These are phyloP conservation scores for Neoniphon sammara DNA, from an alignment of 2,797 vertebrate genomes.

Conservation along the genomic window DNA sequence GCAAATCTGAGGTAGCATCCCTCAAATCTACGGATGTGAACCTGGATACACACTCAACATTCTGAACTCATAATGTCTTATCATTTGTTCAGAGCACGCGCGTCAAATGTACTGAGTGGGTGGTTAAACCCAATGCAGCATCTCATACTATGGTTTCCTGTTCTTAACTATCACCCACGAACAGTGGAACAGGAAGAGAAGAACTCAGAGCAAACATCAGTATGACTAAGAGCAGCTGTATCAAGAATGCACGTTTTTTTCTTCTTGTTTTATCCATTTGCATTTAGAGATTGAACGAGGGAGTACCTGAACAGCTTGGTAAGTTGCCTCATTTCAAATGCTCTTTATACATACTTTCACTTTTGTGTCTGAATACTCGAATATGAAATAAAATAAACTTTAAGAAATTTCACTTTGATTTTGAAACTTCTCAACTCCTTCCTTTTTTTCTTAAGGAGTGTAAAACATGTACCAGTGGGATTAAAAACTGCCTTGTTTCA, in stretches of 20 bases:
- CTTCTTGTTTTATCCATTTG: background rate
- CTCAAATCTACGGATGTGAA: no score
- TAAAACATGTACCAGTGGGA: no score
- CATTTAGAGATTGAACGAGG: background rate
- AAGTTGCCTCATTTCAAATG: slow-evolving; percentile 13
- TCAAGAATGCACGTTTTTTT: background rate
- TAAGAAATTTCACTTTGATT: no score
- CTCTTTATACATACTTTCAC: background rate
- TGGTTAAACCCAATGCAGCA: background rate
- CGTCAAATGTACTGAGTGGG: background rate
- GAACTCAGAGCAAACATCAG: slow-evolving; percentile 13
- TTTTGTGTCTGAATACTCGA: no score
- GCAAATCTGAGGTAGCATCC: no score
- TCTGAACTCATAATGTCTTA: no score
- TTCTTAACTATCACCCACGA: background rate
- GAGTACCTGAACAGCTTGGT: slow-evolving; percentile 18
- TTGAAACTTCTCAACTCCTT: no score
- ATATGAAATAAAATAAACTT: no score
- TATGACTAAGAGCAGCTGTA: background rate
- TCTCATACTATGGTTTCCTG: slow-evolving; percentile 34
- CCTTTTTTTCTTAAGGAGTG: no score
- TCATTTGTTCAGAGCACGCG: no score
- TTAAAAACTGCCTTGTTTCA: no score
- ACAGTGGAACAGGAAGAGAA: slow-evolving; percentile 55
- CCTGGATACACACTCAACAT: no score